Percentiles rank a stretch among this genome's conserved stretches.
These are phyloP conservation scores for Cerastis leucographa DNA, from an alignment of 2,888 invertebrate species.

Conservation along the genomic window DNA sequence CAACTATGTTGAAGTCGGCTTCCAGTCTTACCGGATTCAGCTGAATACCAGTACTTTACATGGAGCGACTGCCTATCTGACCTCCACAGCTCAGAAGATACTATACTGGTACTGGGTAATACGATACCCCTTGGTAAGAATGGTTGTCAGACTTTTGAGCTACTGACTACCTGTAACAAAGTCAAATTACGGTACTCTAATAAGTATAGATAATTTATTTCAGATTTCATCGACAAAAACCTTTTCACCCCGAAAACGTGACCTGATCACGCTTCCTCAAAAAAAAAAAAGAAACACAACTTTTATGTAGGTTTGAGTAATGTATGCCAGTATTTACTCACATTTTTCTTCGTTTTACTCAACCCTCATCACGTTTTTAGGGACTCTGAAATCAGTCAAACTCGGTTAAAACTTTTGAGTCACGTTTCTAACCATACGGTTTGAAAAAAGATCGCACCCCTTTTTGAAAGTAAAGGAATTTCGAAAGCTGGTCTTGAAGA, in stretches of 20 bases:
- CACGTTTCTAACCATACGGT: constrained; percentile 36
- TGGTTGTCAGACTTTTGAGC: too few relatives aligned
- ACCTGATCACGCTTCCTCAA: not conserved
- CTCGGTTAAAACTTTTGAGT: constrained; percentile 25
- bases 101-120: too few relatives aligned
- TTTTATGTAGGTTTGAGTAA: not conserved
- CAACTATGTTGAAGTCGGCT: too few relatives aligned
- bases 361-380: constrained; percentile 38
- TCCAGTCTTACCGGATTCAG: too few relatives aligned
- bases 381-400: constrained; percentile 18
- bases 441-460: not conserved
- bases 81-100: too few relatives aligned
- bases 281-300: not conserved
- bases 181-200: not conserved
- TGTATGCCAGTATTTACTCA: too few relatives aligned
- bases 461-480: constrained; percentile 13
- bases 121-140: too few relatives aligned
- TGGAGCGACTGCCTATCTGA: too few relatives aligned
- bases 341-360: not conserved
- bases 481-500: not conserved
- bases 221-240: too few relatives aligned
- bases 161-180: not conserved
- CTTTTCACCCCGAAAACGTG: not conserved
- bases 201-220: too few relatives aligned
- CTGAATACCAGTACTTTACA: too few relatives aligned